Base-by-base conservation (phyloP, 2,888 invertebrate genomes). In the Drosophila meridionalis region DNA sequence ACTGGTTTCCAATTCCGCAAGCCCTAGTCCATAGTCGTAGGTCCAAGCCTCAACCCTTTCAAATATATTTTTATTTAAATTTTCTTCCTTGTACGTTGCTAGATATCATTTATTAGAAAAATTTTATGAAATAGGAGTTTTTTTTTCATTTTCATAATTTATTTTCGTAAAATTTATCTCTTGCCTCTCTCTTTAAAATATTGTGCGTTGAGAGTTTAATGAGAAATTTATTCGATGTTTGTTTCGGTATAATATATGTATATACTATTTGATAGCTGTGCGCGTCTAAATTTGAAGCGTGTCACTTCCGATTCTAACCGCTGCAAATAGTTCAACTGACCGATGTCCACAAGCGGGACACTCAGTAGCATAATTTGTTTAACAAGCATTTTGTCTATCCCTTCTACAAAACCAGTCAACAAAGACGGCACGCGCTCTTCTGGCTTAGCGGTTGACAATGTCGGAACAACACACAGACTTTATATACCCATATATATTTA, bases 1-100 rank as follows among this genome's bases (percentile, higher is more conserved):
- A 87, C 89, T 83, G 86, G 86, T 87, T 87, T 75, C 56, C 64
- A 57, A 64, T 69, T 62, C 63, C 62, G 59, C 69, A 68, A 50
- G 3, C 32, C n/a, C 4, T 58, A 55, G 67, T 69, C 69, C 76
- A 68, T 14, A 50, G 57, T 64, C 64, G 52, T 50, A 42, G 30
- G 59, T 62, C 62, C 65, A 77, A 32, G n/a, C 59, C 56, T 64
- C 78, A 83, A 78, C 82, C 77, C 83, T 52, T 57, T 71, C 4
- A 59, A 52, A 55, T 50, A 12, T 48, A 73, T 65, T 70, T 80
- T 74, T 80, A 84, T 86, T 80, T 52, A 72, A 82, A 87, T 76
- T 84, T 72, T 73, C 60, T 65, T 63, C 62, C 65, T 68, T 73
- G 57, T 55, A 42, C 60, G 43, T 70, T 59, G 28, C 20, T 40